A percentile compares a stretch with the other conserved stretches of the same genome.
phyloP scores from a whole-genome alignment of 1,140 invertebrate genomes.

The Drosophila kepulauana region DNA sequence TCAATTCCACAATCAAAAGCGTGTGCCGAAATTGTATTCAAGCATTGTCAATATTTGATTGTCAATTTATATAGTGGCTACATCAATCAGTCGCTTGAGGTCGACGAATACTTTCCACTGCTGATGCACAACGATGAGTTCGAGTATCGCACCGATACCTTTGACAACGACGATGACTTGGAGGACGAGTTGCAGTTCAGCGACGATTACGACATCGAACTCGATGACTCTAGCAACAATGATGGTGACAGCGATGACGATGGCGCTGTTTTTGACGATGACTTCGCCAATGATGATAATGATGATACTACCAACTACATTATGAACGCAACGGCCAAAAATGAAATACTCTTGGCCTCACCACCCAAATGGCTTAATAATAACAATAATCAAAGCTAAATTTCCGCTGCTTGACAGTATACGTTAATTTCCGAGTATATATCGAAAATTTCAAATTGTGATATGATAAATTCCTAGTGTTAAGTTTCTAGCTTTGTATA shows the following conservation, averaged over 20 bases:
- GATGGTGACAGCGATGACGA: slow-evolving; percentile 13
- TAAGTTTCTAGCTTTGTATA: slow-evolving; percentile 24
- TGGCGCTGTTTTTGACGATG: slow-evolving; percentile 7
- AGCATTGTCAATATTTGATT: slow-evolving; percentile 62
- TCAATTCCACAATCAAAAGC: slow-evolving; percentile 30
- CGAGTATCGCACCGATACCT: slow-evolving; percentile 75
- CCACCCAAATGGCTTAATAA: slow-evolving; percentile 26
- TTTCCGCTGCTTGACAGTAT: not conserved
- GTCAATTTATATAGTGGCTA: slow-evolving; percentile 90
- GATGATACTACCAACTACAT: slow-evolving; percentile 31
- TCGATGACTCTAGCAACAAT: slow-evolving; percentile 23
- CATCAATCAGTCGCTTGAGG: slow-evolving; percentile 94
- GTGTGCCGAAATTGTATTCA: slow-evolving; percentile 49
- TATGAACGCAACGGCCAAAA: slow-evolving; percentile 42
- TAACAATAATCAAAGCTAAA: not conserved
- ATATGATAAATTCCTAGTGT: slow-evolving; percentile 39
- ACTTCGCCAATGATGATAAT: slow-evolving; percentile 11
- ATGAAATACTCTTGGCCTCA: slow-evolving; percentile 31
- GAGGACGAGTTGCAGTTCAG: slow-evolving; percentile 80
- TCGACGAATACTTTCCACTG: slow-evolving; percentile 95
- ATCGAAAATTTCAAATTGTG: slow-evolving; percentile 46
- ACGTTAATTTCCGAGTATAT: slow-evolving; percentile 3
- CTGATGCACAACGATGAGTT: slow-evolving; percentile 83
- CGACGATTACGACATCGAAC: slow-evolving; percentile 63
- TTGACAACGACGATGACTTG: slow-evolving; percentile 76